Evolutionary conservation across 2,888 invertebrate species (phyloP).

Genomic region (Metellina segmentata): DNA sequence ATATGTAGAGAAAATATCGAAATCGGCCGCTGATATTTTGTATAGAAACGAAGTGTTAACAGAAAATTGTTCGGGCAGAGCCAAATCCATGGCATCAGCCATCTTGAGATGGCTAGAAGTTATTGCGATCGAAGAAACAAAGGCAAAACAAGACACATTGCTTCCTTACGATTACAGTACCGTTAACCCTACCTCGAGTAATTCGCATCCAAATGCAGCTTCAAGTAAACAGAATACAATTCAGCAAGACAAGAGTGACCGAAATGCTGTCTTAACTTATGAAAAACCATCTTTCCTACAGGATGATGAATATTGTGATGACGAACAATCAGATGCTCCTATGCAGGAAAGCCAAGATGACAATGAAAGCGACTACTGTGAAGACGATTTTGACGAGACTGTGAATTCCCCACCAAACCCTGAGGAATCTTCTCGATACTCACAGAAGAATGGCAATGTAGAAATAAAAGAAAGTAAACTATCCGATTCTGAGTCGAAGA

Average conservation of each 20-base stretch:
- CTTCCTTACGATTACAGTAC: too few species aligned
- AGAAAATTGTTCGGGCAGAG: conserved; percentile 9
- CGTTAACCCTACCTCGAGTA: background rate
- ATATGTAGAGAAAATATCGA: conserved; percentile 55
- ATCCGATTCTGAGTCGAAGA: background rate
- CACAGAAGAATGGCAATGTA: background rate
- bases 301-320: background rate
- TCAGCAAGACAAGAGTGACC: too few species aligned
- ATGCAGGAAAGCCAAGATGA: too few species aligned
- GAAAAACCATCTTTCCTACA: background rate
- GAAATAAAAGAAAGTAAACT: background rate
- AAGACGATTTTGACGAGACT: too few species aligned
- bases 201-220: background rate
- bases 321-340: background rate
- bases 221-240: too few species aligned
- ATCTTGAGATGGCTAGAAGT: conserved; percentile 2
- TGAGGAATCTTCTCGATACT: background rate
- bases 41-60: conserved; percentile 22
- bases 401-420: background rate
- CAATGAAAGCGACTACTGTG: too few species aligned
- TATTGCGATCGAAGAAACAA: too few species aligned
- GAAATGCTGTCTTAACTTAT: background rate
- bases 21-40: conserved; percentile 23
- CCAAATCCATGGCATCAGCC: conserved; percentile 15
- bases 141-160: too few species aligned